Base-by-base conservation (phyloP, 2,113 vertebrate species). In the Dicerorhinus sumatrensis region DNA sequence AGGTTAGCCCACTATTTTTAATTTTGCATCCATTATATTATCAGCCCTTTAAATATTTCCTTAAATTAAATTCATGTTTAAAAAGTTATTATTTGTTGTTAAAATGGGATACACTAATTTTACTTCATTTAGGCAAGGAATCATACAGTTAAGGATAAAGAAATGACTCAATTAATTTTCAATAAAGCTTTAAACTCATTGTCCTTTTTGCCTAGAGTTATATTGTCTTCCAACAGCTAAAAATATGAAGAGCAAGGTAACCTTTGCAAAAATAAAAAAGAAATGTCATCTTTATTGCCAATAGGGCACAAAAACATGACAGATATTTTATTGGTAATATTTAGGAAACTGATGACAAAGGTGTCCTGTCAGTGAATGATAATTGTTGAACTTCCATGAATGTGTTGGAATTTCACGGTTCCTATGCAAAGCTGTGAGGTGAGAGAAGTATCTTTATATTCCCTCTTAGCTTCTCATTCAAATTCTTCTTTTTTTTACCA, bases 251-350 rank as follows among this genome's bases (percentile, higher is more conserved):
- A 97, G 0, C 69, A 81, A 67, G 69, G 3, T 90, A 96, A 97
- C 42, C 84, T 97, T 80, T 95, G 56, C 85, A 62, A 96, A 97
- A 94, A 97, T 27, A 83, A 93, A n/a, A 93, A 42, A 97, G 1
- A 97, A 97, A 97, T 94, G 89, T 97, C 36, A 94, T 97, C 31
- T 98, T 98, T 98, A 46, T 84, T 98, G 60, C 18, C 46, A 96
- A 81, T n/a, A 90, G 58, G 73, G 63, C 94, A 94, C 79, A 88
- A 97, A 96, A 98, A 89, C 83, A 92, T 95, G 90, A 97, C 67
- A 96, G 46, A 81, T 87, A 83, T 92, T 97, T 67, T 98, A 95
- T 85, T 96, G 79, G 56, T 48, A 94, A 46, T 97, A 93, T 94
- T 79, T 48, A 97, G n/a, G 73, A 98, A 97, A 97, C 91, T 46